These are phyloP conservation scores for Ctenicera cuprea DNA, from an alignment of 2,888 invertebrate species.

Conservation along the genomic window DNA sequence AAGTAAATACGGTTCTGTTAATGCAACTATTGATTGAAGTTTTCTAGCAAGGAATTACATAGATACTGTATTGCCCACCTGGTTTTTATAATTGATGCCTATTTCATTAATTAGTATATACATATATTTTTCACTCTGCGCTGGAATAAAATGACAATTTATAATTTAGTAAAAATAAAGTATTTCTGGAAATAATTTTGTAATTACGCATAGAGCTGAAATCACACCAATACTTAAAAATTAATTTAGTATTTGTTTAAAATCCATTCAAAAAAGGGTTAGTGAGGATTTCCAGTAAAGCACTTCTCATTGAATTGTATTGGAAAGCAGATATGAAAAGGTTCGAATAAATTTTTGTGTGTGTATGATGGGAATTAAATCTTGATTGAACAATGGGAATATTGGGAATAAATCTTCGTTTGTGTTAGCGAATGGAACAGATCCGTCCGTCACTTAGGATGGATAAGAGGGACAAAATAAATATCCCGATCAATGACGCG, in stretches of 20 bases:
- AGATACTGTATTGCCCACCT: too few species aligned
- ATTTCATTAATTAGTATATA: too few species aligned
- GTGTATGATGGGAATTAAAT: conserved; percentile 27
- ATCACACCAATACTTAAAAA: too few species aligned
- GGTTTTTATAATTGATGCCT: too few species aligned
- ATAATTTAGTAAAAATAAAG: too few species aligned
- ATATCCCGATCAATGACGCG: conserved; percentile 69
- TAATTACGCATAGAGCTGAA: too few species aligned
- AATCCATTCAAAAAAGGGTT: neutral
- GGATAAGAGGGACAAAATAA: conserved; percentile 67
- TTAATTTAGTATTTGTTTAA: neutral
- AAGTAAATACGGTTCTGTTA: too few species aligned
- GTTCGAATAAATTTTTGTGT: conserved; percentile 16
- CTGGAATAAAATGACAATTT: too few species aligned
- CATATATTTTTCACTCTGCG: too few species aligned
- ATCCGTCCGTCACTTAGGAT: conserved; percentile 49
- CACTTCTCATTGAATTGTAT: neutral
- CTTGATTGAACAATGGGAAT: conserved; percentile 36
- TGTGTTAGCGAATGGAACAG: conserved; percentile 47
- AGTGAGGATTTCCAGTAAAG: neutral
- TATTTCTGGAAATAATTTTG: too few species aligned
- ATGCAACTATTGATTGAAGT: too few species aligned
- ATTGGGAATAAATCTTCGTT: conserved; percentile 51
- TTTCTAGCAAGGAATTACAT: too few species aligned
- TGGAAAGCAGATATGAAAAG: conserved; percentile 12